These are phyloP conservation scores for Lepidocyrtinus sp. DNA, from an alignment of 2,888 invertebrate genomes.

Conservation along the genomic window DNA sequence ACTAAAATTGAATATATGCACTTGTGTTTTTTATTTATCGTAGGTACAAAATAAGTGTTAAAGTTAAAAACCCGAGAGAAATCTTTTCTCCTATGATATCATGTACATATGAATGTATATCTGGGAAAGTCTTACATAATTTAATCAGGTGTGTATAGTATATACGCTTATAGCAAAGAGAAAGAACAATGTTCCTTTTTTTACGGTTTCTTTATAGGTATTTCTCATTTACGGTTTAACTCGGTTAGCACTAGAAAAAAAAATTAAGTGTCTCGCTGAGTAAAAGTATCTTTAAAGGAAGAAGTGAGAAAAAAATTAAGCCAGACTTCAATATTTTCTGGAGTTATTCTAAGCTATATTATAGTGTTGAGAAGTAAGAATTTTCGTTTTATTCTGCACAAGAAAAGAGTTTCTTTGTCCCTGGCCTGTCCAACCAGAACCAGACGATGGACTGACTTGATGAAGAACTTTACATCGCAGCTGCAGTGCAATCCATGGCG, in stretches of 20 bases:
- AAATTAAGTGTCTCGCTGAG: background rate
- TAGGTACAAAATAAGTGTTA: conserved; percentile 11
- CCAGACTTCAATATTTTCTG: background rate
- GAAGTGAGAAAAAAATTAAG: background rate
- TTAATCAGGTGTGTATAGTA: conserved; percentile 3
- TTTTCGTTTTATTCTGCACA: conserved; percentile 31
- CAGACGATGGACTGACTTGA: conserved; percentile 63
- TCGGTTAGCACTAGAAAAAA: background rate
- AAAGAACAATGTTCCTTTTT: background rate
- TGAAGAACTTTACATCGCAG: conserved; percentile 60
- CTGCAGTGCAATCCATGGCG: conserved; percentile 49
- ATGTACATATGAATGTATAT: too few relatives aligned
- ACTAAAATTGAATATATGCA: too few relatives aligned
- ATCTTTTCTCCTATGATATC: too few relatives aligned
- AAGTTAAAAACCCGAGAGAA: background rate
- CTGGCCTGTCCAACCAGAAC: conserved; percentile 63
- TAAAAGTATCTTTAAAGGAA: background rate
- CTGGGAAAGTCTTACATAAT: background rate
- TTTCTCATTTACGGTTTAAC: background rate
- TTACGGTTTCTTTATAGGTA: background rate
- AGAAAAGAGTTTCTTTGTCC: conserved; percentile 59
- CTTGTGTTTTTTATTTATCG: too few relatives aligned
- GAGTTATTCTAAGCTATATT: background rate
- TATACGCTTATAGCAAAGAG: background rate
- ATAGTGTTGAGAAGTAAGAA: conserved; percentile 6